Evolutionary conservation across 2,797 vertebrate species (phyloP), one percentile per base, ranked within the genome.

Genomic region (Oophaga sylvatica): DNA sequence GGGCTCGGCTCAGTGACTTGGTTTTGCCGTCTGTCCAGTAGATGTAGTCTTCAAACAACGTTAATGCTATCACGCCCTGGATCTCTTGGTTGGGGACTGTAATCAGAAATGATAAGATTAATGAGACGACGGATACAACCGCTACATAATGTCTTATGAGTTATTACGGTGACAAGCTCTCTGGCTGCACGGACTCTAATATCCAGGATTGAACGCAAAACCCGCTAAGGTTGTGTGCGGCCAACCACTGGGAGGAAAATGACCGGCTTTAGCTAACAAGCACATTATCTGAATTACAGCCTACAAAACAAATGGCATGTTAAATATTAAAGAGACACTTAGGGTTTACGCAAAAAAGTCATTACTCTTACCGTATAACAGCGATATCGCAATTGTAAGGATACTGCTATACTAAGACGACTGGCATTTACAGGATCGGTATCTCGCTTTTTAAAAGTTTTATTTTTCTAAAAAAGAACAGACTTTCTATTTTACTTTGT

Each of bases 1-100:
- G 98, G 85, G 96, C 98, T 87, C 98, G 97, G 86, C 95, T 97
- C 79, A 99, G 96, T 12, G 98, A 99, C 92, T 99, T 99, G 92
- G 97, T 98, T 95, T 99, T 99, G 87, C 97, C 98, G 2, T 99
- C 98, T 65, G 97, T 99, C 98, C 98, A 99, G 92, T 99, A 99
- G 92, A 99, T 93, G 93, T 97, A 99, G 94, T 99, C 98, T 93
- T 99, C 98, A 93, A 99, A 99, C 94, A 99, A 91, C 6, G 98
- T 98, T 92, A 99, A 95, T 2, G 97, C 97, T 95, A 99, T 99
- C 92, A 99, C 98, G 78, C 97, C 97, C 87, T 97, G 96, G 93
- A 99, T 97, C 92, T 99, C 97, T 91, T 97, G 97, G 89, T 97
- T 96, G 91, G 97, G 96, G 87, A 99, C 98, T 99, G 94, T 80